Percentiles rank a stretch among this genome's conserved stretches.
These are phyloP conservation scores for Lerema accius DNA, from an alignment of 1,140 invertebrate species.

Conservation along the genomic window DNA sequence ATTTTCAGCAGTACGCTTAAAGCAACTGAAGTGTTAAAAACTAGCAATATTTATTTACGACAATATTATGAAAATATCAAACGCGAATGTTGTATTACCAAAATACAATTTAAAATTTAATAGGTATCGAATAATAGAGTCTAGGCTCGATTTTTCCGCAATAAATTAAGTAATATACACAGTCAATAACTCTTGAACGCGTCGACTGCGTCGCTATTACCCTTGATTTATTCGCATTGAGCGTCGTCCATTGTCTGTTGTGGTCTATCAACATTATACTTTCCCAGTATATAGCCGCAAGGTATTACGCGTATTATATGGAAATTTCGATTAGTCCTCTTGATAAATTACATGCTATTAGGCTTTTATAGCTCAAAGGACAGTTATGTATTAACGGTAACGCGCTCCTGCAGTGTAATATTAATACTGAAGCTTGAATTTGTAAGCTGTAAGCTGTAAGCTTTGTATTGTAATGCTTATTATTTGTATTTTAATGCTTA, in stretches of 20 bases:
- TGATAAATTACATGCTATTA: conserved; percentile 50
- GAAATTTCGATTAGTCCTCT: conserved; percentile 51
- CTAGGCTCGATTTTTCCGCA: conserved; percentile 42
- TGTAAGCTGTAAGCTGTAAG: too few relatives aligned
- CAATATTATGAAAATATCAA: too few relatives aligned
- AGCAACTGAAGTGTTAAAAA: too few relatives aligned
- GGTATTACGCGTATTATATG: conserved; percentile 54
- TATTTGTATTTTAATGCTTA: too few relatives aligned
- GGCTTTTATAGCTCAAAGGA: conserved; percentile 45
- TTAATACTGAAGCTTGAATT: conserved; percentile 12
- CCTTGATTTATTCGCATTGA: conserved; percentile 59
- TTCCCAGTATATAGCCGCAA: conserved; percentile 46
- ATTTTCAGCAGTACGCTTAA: too few relatives aligned
- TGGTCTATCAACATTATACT: conserved; percentile 49
- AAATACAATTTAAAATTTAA: conserved; percentile 15
- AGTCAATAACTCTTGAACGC: conserved; percentile 62
- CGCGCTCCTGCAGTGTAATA: conserved; percentile 31
- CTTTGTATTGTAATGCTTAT: too few relatives aligned
- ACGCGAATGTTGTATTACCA: too few relatives aligned
- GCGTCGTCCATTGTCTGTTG: conserved; percentile 60
- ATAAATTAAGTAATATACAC: conserved; percentile 53
- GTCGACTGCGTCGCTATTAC: conserved; percentile 56
- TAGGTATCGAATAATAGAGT: conserved; percentile 19
- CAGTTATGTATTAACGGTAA: conserved; percentile 51
- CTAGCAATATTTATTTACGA: too few relatives aligned